Evolutionary conservation across 2,797 vertebrate genomes (phyloP).

Genomic region (Platyrinchus mystaceus): DNA sequence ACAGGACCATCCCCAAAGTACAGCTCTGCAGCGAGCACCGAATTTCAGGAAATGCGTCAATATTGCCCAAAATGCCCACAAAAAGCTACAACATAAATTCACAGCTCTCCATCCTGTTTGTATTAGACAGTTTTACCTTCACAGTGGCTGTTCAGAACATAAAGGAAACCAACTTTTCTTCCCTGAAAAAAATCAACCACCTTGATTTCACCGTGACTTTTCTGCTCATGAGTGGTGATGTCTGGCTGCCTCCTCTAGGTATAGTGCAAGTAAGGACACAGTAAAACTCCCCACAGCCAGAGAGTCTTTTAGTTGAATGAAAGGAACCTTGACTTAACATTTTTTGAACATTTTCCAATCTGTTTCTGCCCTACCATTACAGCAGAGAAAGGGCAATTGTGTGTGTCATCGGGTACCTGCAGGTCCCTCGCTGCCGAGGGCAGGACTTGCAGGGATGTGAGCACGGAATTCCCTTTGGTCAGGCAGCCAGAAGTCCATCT

Average conservation of each 20-base stretch:
- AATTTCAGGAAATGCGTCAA: neutral
- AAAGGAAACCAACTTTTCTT: neutral
- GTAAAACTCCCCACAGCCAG: neutral
- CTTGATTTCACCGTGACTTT: neutral
- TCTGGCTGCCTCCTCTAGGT: neutral
- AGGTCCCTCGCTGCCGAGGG: rapidly evolving
- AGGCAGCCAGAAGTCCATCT: neutral
- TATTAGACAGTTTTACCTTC: neutral
- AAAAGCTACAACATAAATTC: neutral
- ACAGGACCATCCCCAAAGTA: neutral
- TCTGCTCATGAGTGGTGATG: neutral
- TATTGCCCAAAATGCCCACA: neutral
- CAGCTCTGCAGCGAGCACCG: neutral
- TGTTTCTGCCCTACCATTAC: neutral
- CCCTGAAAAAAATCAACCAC: neutral
- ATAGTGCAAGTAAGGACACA: neutral
- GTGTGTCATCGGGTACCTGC: rapidly evolving
- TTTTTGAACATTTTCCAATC: neutral
- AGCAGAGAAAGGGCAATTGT: neutral
- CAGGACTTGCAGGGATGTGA: neutral
- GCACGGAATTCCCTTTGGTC: rapidly evolving
- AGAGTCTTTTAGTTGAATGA: neutral
- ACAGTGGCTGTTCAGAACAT: neutral
- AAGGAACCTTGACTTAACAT: neutral
- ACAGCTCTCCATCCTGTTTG: neutral